Base-by-base conservation (phyloP, 2,888 invertebrate genomes). In the Acrocera orbiculus region DNA sequence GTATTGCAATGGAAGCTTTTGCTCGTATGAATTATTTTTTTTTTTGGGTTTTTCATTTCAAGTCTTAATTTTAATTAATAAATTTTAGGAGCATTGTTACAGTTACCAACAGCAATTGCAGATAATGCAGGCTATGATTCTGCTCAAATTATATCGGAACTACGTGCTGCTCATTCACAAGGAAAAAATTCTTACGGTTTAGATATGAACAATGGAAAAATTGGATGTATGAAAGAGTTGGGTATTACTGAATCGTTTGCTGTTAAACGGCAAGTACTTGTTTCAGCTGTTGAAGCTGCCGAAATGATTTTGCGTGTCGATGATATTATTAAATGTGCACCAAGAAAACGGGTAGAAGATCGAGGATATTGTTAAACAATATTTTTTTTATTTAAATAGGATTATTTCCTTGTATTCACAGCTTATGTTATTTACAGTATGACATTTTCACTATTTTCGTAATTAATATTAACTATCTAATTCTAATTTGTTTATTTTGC, bases 81-180 rank as follows among this genome's bases (percentile, higher is more conserved):
- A n/a, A n/a, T n/a, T n/a, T n/a, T 29, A 59, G 52, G 63, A 30
- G 92, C 98, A 13, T 69, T 99, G 28, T 70, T 80, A 39, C 73
- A 87, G 47, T 65, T 99, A 46, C 98, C 98, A 1, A 86, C 85
- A 15, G 85, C 86, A 35, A 95, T 99, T 42, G 92, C 95, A 23
- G 98, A 99, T 61, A 99, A 99, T 63, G 98, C 89, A 37, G 98
- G 98, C 38, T 93, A 85, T 56, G 98, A 99, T 65, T 92, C 93
- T 27, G 87, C 95, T 1, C 89, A 95, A 49, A 68, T 95, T 40
- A 68, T 98, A 35, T 79, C 90, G n/a, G 75, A 89, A 47, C 67
- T 99, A 39, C 66, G 92, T 42, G 95, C 98, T 7, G 72, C 75
- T 7, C 96, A 99, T 58, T 79, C 82, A 24, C 73, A 77, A 47